Evolutionary conservation across 2,797 vertebrate species (phyloP).

Genomic region (Brachymystax lenok): DNA sequence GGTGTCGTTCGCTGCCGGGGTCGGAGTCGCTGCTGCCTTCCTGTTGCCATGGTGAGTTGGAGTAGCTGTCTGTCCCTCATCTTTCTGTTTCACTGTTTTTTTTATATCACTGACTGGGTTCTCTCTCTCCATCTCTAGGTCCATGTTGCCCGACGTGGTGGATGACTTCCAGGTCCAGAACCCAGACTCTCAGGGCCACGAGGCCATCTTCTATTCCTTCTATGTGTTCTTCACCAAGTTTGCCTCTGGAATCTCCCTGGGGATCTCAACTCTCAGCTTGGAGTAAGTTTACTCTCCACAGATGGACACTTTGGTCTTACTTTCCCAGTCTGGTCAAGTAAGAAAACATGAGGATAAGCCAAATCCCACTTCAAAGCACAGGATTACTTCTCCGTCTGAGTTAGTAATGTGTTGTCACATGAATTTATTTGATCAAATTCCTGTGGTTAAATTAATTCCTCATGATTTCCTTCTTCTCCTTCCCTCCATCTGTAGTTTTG

Average conservation of each 20-base stretch:
- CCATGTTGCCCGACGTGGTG: constrained; percentile 94
- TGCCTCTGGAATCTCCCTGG: constrained; percentile 91
- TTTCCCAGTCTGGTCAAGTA: not conserved
- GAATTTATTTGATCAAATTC: constrained; percentile 30
- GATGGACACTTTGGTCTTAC: not conserved
- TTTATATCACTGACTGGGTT: too few species aligned
- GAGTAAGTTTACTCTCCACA: constrained; percentile 79
- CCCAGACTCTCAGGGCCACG: constrained; percentile 82
- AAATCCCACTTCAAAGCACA: constrained; percentile 56
- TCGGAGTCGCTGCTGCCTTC: constrained; percentile 92
- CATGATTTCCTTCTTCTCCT: not conserved
- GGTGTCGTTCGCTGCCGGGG: constrained; percentile 85
- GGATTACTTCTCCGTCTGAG: constrained; percentile 37
- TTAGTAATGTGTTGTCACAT: constrained; percentile 35
- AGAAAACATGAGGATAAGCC: constrained; percentile 32
- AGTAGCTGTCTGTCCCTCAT: not conserved
- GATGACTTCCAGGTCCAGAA: constrained; percentile 95
- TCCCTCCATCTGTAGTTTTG: constrained; percentile 76
- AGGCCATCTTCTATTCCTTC: constrained; percentile 98
- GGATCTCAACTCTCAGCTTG: constrained; percentile 94
- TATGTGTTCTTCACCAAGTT: constrained; percentile 99
- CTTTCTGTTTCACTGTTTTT: not conserved
- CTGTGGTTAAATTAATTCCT: not conserved
- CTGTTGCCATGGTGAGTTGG: constrained; percentile 89
- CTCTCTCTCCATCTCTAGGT: constrained; percentile 41